These are phyloP conservation scores for Meiosimyza decipiens DNA, from an alignment of 2,888 invertebrate species.

Conservation along the genomic window DNA sequence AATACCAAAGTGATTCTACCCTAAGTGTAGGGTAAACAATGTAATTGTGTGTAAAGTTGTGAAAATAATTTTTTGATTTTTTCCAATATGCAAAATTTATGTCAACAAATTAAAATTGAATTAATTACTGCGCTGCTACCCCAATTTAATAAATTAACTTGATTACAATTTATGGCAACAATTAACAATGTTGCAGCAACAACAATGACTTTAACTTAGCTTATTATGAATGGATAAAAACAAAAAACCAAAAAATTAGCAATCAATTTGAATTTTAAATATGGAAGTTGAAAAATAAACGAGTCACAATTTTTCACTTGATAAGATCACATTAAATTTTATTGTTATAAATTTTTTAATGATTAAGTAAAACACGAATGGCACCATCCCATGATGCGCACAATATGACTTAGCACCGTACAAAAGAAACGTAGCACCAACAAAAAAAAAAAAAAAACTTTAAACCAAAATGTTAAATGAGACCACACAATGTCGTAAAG, in stretches of 20 bases:
- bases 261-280: conserved; percentile 34
- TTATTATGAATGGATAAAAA: background rate
- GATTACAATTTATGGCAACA: conserved; percentile 33
- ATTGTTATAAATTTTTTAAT: conserved; percentile 1
- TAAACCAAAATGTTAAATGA: background rate
- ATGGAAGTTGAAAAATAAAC: background rate
- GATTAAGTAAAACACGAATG: conserved; percentile 7
- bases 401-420: background rate
- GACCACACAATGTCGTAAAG: conserved; percentile 20
- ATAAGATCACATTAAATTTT: conserved; percentile 26
- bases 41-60: too few species aligned
- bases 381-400: conserved; percentile 12
- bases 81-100: conserved; percentile 9
- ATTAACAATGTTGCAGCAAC: conserved; percentile 23
- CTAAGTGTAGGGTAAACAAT: too few species aligned
- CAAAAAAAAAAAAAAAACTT: too few species aligned
- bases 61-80: too few species aligned
- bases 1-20: too few species aligned
- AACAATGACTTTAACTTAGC: background rate
- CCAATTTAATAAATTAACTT: conserved; percentile 32
- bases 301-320: conserved; percentile 32
- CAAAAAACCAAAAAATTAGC: conserved; percentile 12
- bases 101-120: conserved; percentile 29
- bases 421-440: too few species aligned
- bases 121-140: conserved; percentile 21